Percentiles rank a stretch among this genome's conserved stretches.
These are phyloP conservation scores for Sylvia atricapilla DNA, from an alignment of 2,113 vertebrate species.

Conservation along the genomic window DNA sequence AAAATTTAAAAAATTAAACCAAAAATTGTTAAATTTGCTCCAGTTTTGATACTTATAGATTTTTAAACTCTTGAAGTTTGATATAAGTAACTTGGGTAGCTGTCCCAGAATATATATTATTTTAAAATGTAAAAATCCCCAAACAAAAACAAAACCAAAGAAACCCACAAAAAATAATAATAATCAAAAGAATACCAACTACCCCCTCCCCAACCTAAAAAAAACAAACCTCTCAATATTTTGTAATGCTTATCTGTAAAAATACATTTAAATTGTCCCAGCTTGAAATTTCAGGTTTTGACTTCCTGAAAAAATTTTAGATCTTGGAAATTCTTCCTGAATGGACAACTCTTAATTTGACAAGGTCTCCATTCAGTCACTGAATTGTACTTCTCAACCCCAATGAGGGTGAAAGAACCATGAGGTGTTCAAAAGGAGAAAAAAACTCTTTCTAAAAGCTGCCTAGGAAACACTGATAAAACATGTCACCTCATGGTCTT, in stretches of 20 bases:
- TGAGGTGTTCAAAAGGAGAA: not conserved
- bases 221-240: not conserved
- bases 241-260: not conserved
- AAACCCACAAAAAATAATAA: not conserved
- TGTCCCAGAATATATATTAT: not conserved
- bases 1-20: not conserved
- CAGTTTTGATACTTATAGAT: not conserved
- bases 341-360: not conserved
- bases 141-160: not conserved
- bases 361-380: not conserved
- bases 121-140: not conserved
- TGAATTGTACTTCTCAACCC: not conserved
- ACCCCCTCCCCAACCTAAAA: not conserved
- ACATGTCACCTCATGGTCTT: not conserved
- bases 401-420: not conserved
- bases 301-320: not conserved
- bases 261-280: not conserved
- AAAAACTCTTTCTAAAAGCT: not conserved
- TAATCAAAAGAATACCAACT: not conserved
- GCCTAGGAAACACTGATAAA: not conserved
- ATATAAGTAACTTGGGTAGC: not conserved
- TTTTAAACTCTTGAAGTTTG: not conserved
- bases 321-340: not conserved
- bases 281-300: not conserved
- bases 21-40: not conserved